Base-by-base conservation (phyloP, 2,888 invertebrate species). In the Acheta domesticus region DNA sequence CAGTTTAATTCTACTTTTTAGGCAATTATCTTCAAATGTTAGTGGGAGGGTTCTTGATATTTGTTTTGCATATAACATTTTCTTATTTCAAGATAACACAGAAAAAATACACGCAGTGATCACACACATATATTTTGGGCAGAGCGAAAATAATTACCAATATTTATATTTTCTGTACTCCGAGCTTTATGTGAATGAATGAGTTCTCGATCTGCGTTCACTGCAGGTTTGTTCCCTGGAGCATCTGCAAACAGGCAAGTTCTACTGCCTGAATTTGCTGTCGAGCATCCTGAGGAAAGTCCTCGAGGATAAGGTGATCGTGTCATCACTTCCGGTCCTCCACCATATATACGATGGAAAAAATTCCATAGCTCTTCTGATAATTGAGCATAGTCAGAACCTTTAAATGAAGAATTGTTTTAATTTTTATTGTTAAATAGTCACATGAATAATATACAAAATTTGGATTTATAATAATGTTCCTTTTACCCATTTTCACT, bases 361-460 rank as follows among this genome's bases (percentile, higher is more conserved):
- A 96, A 97, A 83, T 92, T 90, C 97, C 97, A 98, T 80, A 95
- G 89, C 75, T 93, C 93, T 83, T 94, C 93, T 83, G 94, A 94
- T 76, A 97, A 89, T 85, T 96, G 95, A 1, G 93, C 93, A 86
- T 94, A 94, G 84, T 91, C 91, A 36, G 90, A 88, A 82, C 88
- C 89, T 87, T 83, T 74, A 78, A 80, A 20, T 79, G 12, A 79
- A 75, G 36, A 78, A 80, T 62, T 78, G n/a, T n/a, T n/a, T n/a
- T n/a, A n/a, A n/a, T n/a, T n/a, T n/a, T n/a, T n/a, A n/a, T n/a
- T 77, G 75, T 75, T 80, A 73, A 36, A 77, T 21, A 78, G 77
- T 80, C 77, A 78, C 14, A 77, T 76, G 21, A 76, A 36, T 36
- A 36, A 36, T 36, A 36, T 5, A 36, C 36, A 36, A 36, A 76